These are phyloP conservation scores for Xerus inauris DNA, from an alignment of 2,113 vertebrate species.

Conservation along the genomic window DNA sequence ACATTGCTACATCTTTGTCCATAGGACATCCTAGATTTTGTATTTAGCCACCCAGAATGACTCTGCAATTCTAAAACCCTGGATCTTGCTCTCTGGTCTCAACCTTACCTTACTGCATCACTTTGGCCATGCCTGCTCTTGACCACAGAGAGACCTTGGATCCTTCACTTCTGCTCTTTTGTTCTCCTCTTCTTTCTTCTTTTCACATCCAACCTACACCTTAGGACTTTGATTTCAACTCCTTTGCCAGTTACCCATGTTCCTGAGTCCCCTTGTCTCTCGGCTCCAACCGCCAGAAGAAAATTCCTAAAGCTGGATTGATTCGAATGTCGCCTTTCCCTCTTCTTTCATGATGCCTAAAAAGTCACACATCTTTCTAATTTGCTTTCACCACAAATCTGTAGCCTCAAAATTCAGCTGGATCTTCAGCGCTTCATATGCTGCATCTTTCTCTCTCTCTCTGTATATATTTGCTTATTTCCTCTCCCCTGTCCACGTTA, in stretches of 20 bases:
- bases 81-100: not conserved
- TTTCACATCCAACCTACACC: not conserved
- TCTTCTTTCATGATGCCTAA: not conserved
- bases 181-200: not conserved
- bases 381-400: not conserved
- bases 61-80: not conserved
- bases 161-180: not conserved
- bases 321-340: not conserved
- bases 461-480: not conserved
- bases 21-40: not conserved
- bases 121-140: not conserved
- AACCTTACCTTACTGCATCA: not conserved
- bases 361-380: not conserved
- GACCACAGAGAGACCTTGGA: not conserved
- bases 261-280: not conserved
- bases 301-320: not conserved
- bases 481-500: not conserved
- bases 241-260: not conserved
- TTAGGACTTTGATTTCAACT: not conserved
- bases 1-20: too few species aligned
- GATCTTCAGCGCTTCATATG: not conserved
- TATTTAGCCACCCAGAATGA: not conserved
- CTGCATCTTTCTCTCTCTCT: too few species aligned
- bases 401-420: not conserved
- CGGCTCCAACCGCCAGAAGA: not conserved